Base-by-base conservation (phyloP, 2,888 invertebrate species). In the Rhyacophila evoluta region DNA sequence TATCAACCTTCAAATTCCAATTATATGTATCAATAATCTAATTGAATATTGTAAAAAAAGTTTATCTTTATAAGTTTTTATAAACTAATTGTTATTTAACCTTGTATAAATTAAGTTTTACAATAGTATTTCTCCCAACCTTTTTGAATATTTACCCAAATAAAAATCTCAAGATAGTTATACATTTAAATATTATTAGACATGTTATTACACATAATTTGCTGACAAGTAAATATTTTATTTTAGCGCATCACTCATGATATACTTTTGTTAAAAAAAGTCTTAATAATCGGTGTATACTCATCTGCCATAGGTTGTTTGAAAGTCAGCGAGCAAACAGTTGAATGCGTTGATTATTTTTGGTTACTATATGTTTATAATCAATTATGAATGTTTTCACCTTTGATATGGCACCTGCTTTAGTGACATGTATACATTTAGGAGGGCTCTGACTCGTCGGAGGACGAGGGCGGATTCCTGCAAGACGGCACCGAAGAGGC, bases 391-490 rank as follows among this genome's bases (percentile, higher is more conserved):
- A 55, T 55, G 55, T 25, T 55, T 55, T 19, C 55, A 55, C 55
- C 55, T 55, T 55, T 25, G 25, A 55, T 25, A 55, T 55, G 8
- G 55, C 55, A 55, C 55, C 55, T 25, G 55, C 55, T 55, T 55
- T 55, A 55, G 55, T 55, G 55, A 55, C 25, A 55, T 55, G 55
- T 55, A 25, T 55, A 55, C 85, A 85, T 84, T 36, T 87, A 89
- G 89, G 89, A 89, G 82, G 87, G 87, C 81, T 90, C 89, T 85
- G 89, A 89, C 85, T 89, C 89, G 81, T 90, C 90, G 84, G 89
- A 89, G 85, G 89, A 89, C 86, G 89, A 89, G 83, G 90, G 89
- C 85, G 90, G 89, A 81, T 89, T 89, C 86, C 88, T 87, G 87
- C 86, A 86, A 79, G 87, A 87, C 84, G 86, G 86, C 83, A 86